A percentile compares a stretch with the other conserved stretches of the same genome.
phyloP scores from a whole-genome alignment of 2,888 invertebrate species.

The Chaitophorus viminalis region DNA sequence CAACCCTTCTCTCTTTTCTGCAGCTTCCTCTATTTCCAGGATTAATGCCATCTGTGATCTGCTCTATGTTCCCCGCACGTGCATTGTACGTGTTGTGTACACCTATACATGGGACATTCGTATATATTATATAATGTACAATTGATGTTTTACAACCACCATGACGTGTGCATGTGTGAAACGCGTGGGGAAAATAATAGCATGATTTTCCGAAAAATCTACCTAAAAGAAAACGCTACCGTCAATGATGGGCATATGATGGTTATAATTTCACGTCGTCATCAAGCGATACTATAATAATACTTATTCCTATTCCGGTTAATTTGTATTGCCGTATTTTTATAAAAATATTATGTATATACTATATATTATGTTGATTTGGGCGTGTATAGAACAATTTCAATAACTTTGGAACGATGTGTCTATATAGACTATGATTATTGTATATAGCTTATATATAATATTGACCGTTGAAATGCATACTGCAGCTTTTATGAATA shows the following conservation, averaged over 20 bases:
- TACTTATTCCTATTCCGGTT: not conserved
- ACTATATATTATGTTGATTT: no score
- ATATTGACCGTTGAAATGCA: no score
- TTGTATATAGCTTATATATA: no score
- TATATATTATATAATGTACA: no score
- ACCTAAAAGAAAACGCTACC: not conserved
- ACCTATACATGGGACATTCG: not conserved
- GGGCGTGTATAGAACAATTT: no score
- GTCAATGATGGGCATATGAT: not conserved
- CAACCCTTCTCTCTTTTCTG: conserved; percentile 23
- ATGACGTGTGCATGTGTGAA: no score
- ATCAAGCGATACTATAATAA: not conserved
- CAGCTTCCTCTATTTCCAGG: conserved; percentile 10
- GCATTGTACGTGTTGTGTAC: not conserved
- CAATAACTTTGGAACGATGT: no score
- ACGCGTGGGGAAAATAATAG: not conserved
- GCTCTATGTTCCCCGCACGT: not conserved
- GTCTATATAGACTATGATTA: no score
- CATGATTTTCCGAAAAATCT: conserved; percentile 1
- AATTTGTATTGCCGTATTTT: not conserved
- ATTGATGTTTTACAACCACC: no score
- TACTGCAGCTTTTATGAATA: no score
- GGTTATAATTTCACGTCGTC: not conserved
- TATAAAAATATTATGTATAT: no score
- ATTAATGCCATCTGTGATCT: conserved; percentile 35